Evolutionary conservation across 2,113 vertebrate species (phyloP), one percentile per base, ranked within the genome.

Genomic region (Pontoporia blainvillei): DNA sequence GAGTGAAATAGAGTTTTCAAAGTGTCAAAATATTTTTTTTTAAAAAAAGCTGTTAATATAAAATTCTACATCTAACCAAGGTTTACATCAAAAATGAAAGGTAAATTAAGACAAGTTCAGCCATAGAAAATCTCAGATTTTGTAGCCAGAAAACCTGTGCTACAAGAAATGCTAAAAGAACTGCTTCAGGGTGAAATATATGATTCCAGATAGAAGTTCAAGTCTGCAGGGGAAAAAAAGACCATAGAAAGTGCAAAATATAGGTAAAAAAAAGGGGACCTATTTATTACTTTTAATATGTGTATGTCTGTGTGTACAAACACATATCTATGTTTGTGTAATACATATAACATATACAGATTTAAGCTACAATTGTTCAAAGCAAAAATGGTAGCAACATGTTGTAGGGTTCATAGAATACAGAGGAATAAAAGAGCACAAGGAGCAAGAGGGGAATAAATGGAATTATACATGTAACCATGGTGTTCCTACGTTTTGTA

Each of bases 101-200:
- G 8, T 79, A 79, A 90, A 52, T 49, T 75, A 91, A 69, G 57
- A 81, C n/a, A 29, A 44, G 82, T 90, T 90, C 54, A 76, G 73
- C 31, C 29, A 86, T 29, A 75, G n/a, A 21, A 92, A 86, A 82
- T 67, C 20, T n/a, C 31, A 75, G 36, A 59, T 67, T 85, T 87
- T 94, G 41, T 49, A 49, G 41, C 15, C 61, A 91, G 71, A 73
- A 97, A 82, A 84, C 23, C n/a, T 84, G 14, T 71, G 34, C 11
- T 86, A 75, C 18, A 69, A 85, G 29, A 85, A 87, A 29, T 20
- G 4, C 61, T 49, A 59, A 39, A 94, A 76, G 14, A 69, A 86
- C 34, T 29, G 52, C 12, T 29, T 64, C 36, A 64, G 31, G 12
- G 12, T 27, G 20, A 41, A 89, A 14, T 18, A 57, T n/a, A 23